Evolutionary conservation across 2,113 vertebrate species (phyloP), one percentile per base, ranked within the genome.

Genomic region (Thamnophis sirtalis): DNA sequence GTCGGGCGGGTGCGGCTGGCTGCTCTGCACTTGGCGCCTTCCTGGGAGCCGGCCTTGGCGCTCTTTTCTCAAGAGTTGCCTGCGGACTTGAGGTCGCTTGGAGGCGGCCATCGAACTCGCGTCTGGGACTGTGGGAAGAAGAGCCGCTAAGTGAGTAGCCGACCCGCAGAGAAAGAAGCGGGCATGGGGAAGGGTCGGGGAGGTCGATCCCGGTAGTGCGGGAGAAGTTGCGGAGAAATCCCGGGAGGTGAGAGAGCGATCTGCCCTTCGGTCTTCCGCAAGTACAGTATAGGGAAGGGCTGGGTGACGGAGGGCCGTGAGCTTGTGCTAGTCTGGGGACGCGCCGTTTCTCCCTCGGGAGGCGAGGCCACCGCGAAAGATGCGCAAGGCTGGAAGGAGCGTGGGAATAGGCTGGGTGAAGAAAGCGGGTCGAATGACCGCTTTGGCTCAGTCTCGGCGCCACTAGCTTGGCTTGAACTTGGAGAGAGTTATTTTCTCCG

Each of bases 31-130:
- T 50, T 84, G 92, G 89, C 89, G 92, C 92, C 89, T 91, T 21
- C n/a, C 22, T 54, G n/a, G 28, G 28, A 89, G 53, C 63, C 91
- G 68, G 92, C 80, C 54, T 38, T 33, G 54, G 54, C 84, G 80
- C 80, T 22, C 58, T 73, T 17, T 56, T 63, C 55, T 53, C 55
- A 9, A 38, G 50, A 51, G 33, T 55, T 48, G 85, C 51, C 68
- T 28, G 22, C 53, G 53, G 4, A 48, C n/a, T 1, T 7, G 33
- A 50, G 85, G 53, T 63, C 48, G 54, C 56, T 43, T 3, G 22
- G 68, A 28, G 43, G 22, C 8, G 0, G 24, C 28, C n/a, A 0
- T 19, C 1, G 0, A 73, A 86, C 48, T 22, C 0, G 0, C 2
- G 22, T n/a, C 90, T 0, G 56, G 60, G 60, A 8, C 11, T 53